Base-by-base conservation (phyloP, 2,888 invertebrate species). In the Heliconius ismenius region DNA sequence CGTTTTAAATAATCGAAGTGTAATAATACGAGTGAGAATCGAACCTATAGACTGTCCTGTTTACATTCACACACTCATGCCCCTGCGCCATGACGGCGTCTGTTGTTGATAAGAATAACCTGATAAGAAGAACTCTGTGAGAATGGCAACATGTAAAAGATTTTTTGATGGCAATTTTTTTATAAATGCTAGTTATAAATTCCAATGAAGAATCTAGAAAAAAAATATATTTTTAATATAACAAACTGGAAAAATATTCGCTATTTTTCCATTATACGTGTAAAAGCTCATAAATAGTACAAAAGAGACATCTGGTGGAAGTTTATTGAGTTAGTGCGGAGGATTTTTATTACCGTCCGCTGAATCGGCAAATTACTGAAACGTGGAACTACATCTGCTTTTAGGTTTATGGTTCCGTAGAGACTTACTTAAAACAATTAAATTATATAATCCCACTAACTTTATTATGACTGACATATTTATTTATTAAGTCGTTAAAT, bases 231-330 rank as follows among this genome's bases (percentile, higher is more conserved):
- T n/a, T n/a, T n/a, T n/a, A n/a, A n/a, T n/a, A n/a, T n/a, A n/a
- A n/a, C n/a, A n/a, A n/a, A n/a, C n/a, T n/a, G n/a, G n/a, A n/a
- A n/a, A n/a, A n/a, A n/a, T n/a, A n/a, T n/a, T n/a, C n/a, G n/a
- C n/a, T n/a, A 54, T 54, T 69, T 28, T 70, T 18, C 32, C n/a
- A 32, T 54, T 32, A 70, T n/a, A 54, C 11, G n/a, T 54, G 18
- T 32, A n/a, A 24, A 36, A 58, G 58, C 70, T 32, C 58, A 58
- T 63, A 75, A 69, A 75, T 63, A 62, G 49, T 69, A 69, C 69
- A 69, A 32, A 69, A 49, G 75, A 72, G 76, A 64, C 76, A 76
- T 76, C 72, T 76, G 72, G 76, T 64, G n/a, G 36, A 70, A 72
- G 62, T 76, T 76, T 76, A 76, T 76, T 76, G 76, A 54, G 76